phyloP scores from a whole-genome alignment of 2,113 vertebrate species.

The Mormyrus iriodes region DNA sequence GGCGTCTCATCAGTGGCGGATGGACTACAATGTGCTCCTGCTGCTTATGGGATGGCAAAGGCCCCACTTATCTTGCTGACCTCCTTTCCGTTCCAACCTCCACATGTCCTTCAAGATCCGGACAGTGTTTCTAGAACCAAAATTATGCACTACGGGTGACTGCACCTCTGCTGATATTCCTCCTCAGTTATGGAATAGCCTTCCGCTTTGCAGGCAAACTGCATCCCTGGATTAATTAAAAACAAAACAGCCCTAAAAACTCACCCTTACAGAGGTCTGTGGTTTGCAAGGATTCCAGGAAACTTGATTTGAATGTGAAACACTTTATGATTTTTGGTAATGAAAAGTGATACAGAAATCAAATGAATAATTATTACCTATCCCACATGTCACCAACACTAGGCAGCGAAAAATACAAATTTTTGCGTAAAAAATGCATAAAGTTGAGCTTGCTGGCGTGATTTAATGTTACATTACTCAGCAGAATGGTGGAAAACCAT shows the following conservation, averaged over 20 bases:
- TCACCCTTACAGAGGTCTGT: too few species aligned
- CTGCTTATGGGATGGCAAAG: background rate
- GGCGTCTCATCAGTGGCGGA: background rate
- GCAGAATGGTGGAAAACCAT: background rate
- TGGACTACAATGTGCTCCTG: background rate
- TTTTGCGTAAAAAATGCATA: background rate
- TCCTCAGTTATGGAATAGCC: background rate
- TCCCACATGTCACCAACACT: background rate
- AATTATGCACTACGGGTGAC: background rate
- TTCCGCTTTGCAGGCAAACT: background rate
- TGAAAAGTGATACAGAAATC: background rate
- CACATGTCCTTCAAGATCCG: background rate
- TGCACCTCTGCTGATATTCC: background rate
- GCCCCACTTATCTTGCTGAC: background rate
- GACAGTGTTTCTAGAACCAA: background rate
- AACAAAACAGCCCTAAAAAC: background rate
- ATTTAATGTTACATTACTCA: background rate
- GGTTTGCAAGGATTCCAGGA: too few species aligned
- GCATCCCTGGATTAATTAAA: background rate
- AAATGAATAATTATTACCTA: background rate
- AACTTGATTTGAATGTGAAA: too few species aligned
- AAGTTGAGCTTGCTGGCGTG: background rate
- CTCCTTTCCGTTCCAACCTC: background rate
- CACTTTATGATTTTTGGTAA: background rate
- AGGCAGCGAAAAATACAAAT: background rate